A percentile compares a stretch with the other conserved stretches of the same genome.
Evolutionary conservation across 1,140 invertebrate genomes (phyloP).

Genomic region (Neotoxoptera formosana): DNA sequence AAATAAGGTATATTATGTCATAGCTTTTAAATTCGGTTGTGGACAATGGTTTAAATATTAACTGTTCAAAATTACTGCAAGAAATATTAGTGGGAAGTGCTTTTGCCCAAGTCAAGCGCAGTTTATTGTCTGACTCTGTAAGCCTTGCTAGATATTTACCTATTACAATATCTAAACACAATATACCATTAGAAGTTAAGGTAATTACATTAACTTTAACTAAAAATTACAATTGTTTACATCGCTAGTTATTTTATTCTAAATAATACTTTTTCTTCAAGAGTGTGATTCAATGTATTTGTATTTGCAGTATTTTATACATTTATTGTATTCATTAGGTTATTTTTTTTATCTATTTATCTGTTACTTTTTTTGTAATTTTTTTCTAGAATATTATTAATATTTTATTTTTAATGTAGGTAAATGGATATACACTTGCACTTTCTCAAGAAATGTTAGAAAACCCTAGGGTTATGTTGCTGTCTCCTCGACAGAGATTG

Average conservation of each 20-base stretch:
- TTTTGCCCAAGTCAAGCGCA: conserved; percentile 75
- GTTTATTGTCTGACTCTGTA: conserved; percentile 73
- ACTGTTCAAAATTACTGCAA: conserved; percentile 73
- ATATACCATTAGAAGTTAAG: conserved; percentile 66
- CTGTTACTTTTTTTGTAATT: neutral
- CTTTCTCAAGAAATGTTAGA: conserved; percentile 72
- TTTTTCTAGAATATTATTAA: neutral
- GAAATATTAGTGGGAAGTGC: conserved; percentile 79
- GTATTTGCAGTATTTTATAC: neutral
- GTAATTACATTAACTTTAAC: conserved; percentile 63
- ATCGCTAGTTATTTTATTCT: neutral
- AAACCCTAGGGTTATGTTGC: conserved; percentile 81
- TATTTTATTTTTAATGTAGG: neutral
- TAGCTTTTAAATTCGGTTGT: conserved; percentile 66
- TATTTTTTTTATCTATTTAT: neutral
- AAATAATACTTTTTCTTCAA: neutral
- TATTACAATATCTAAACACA: conserved; percentile 70
- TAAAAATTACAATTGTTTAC: neutral
- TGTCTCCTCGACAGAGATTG: conserved; percentile 80
- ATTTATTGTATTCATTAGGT: neutral
- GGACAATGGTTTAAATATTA: conserved; percentile 66
- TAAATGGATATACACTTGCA: conserved; percentile 46
- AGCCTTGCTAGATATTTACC: conserved; percentile 74
- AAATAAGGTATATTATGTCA: conserved; percentile 40
- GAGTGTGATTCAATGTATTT: neutral